Conservation (phyloP, 2,888 invertebrate genomes). For the Digitonthophagus gazella region DNA sequence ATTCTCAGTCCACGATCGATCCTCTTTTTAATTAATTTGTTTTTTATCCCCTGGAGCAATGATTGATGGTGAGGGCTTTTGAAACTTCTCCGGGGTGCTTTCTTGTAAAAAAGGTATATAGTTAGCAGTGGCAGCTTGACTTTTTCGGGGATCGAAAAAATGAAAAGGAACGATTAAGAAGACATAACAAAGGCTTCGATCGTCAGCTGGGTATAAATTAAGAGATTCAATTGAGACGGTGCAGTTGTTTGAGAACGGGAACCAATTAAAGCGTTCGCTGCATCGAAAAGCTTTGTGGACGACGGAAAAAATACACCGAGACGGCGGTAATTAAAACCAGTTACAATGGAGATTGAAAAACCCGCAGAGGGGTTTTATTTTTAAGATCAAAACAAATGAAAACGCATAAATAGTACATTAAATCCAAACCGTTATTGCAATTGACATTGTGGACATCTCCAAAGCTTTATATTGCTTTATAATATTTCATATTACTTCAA, state of each 20-base stretch:
- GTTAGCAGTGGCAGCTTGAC: neutral
- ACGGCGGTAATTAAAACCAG: neutral
- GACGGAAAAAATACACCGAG: neutral
- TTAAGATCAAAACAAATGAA: neutral
- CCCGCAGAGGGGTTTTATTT: neutral
- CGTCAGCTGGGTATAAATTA: neutral
- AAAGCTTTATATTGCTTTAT: neutral
- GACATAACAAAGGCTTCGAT: neutral
- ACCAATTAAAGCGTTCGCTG: neutral
- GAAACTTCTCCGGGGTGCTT: neutral
- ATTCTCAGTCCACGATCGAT: neutral
- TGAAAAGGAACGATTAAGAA: neutral
- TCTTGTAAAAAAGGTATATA: neutral
- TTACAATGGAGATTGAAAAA: neutral
- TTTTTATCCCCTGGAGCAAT: neutral
- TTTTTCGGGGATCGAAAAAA: neutral
- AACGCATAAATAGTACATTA: neutral
- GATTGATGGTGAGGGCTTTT: neutral
- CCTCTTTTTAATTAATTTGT: neutral
- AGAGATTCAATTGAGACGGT: neutral
- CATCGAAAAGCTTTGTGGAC: neutral
- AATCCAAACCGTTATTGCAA: neutral
- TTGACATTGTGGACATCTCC: neutral
- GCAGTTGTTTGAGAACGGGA: neutral
- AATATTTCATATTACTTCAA: neutral